Percentiles rank a stretch among this genome's conserved stretches.
Conservation (phyloP, 2,888 invertebrate species). For the Nineta flava region DNA sequence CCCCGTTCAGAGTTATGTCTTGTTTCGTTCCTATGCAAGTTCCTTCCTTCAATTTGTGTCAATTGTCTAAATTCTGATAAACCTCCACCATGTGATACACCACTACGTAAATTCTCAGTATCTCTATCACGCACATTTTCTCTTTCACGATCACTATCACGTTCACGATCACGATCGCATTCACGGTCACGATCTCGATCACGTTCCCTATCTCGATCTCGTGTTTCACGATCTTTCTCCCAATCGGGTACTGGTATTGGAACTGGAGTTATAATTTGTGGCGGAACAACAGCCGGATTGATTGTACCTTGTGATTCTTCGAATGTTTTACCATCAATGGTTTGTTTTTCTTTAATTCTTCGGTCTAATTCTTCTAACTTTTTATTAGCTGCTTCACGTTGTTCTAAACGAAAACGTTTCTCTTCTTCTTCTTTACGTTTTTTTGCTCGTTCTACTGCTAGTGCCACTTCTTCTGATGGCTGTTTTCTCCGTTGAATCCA, state of each 20-base stretch:
- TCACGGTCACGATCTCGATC: conserved; percentile 20
- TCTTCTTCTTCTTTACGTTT: conserved; percentile 82
- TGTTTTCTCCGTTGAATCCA: conserved; percentile 56
- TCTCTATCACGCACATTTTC: conserved; percentile 22
- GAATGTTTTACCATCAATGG: conserved; percentile 27
- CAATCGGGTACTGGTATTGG: conserved; percentile 36
- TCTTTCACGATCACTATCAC: conserved; percentile 18
- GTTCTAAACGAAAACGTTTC: conserved; percentile 58
- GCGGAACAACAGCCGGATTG: conserved; percentile 25
- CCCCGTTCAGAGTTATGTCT: conserved; percentile 27
- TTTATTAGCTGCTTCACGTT: conserved; percentile 37
- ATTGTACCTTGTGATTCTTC: conserved; percentile 29
- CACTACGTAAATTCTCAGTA: conserved; percentile 3
- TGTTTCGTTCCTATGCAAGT: conserved; percentile 17
- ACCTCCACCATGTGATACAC: not conserved
- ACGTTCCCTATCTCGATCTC: conserved; percentile 21
- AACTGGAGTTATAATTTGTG: conserved; percentile 28
- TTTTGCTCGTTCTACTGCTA: conserved; percentile 67
- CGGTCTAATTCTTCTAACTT: conserved; percentile 54
- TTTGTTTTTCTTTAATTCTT: conserved; percentile 42
- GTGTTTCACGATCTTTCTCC: conserved; percentile 30
- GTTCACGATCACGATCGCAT: conserved; percentile 16
- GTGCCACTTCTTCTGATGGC: conserved; percentile 49
- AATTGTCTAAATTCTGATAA: conserved; percentile 22
- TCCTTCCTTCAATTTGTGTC: conserved; percentile 27